phyloP scores from a whole-genome alignment of 2,888 invertebrate species.

The Drosophila falleni region DNA sequence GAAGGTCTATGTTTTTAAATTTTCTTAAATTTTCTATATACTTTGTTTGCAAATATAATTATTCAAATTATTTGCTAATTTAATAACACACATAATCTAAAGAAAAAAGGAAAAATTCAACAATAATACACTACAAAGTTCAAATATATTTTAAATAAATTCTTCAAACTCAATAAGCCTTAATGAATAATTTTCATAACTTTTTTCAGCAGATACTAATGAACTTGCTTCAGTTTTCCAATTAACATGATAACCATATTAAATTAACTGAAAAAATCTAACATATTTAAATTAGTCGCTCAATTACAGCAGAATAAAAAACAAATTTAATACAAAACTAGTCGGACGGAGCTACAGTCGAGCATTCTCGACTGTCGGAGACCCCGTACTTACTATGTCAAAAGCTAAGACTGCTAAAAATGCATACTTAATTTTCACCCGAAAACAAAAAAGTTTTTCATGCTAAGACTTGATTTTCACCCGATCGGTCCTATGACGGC shows the following conservation, averaged over 20 bases:
- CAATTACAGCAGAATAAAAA: conserved; percentile 30
- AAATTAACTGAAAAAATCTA: conserved; percentile 1
- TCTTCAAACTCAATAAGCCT: background rate
- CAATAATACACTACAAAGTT: too few relatives aligned
- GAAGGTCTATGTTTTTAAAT: background rate
- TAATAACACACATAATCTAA: background rate
- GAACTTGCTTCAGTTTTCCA: conserved; percentile 15
- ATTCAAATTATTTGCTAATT: background rate
- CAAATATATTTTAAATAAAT: too few relatives aligned
- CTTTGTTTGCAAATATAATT: too few relatives aligned
- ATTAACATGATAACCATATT: conserved; percentile 8
- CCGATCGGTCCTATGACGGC: too few relatives aligned
- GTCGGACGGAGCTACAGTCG: too few relatives aligned
- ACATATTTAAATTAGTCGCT: conserved; percentile 17
- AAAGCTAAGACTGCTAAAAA: too few relatives aligned
- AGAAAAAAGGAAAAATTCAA: background rate
- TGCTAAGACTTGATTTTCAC: too few relatives aligned
- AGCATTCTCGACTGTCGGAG: too few relatives aligned
- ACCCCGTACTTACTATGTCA: too few relatives aligned
- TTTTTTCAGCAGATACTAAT: background rate
- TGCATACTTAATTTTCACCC: too few relatives aligned
- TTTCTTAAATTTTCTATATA: background rate
- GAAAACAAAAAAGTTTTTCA: too few relatives aligned
- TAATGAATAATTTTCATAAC: background rate
- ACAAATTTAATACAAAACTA: conserved; percentile 8